phyloP scores from a whole-genome alignment of 2,113 vertebrate genomes.

The Catharus fuscescens region DNA sequence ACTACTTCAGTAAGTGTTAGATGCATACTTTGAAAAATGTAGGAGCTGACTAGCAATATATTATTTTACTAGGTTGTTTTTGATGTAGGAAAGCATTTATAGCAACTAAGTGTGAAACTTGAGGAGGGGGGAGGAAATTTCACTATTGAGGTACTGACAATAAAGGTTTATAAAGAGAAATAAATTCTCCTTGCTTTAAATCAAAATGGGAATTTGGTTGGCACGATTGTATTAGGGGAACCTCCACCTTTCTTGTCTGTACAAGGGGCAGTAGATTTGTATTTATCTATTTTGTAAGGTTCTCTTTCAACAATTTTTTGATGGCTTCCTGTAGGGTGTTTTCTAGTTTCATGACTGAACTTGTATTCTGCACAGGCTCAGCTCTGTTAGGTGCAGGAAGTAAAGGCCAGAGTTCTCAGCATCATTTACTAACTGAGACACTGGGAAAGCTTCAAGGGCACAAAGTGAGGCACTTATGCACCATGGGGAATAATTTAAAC shows the following conservation, averaged over 20 bases:
- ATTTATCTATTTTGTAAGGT: neutral
- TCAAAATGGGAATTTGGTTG: neutral
- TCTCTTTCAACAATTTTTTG: neutral
- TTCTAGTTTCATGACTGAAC: neutral
- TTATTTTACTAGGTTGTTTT: neutral
- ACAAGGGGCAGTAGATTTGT: neutral
- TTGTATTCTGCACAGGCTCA: neutral
- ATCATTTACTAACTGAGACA: neutral
- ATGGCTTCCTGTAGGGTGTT: neutral
- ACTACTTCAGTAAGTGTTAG: neutral
- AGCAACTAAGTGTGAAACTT: neutral
- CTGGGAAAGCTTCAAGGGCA: constrained; percentile 44
- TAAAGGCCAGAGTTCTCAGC: neutral
- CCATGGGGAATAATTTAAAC: constrained; percentile 36
- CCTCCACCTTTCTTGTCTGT: neutral
- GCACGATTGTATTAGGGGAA: neutral
- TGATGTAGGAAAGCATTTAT: neutral
- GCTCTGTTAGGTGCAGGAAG: neutral
- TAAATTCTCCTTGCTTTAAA: neutral
- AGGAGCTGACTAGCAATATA: neutral
- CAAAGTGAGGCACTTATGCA: constrained; percentile 15
- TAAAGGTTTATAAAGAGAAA: neutral
- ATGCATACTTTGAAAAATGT: neutral
- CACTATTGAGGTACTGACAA: neutral
- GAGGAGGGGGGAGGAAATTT: neutral